Evolutionary conservation across 1,140 invertebrate genomes (phyloP).

Genomic region (Caenorhabditis latens): DNA sequence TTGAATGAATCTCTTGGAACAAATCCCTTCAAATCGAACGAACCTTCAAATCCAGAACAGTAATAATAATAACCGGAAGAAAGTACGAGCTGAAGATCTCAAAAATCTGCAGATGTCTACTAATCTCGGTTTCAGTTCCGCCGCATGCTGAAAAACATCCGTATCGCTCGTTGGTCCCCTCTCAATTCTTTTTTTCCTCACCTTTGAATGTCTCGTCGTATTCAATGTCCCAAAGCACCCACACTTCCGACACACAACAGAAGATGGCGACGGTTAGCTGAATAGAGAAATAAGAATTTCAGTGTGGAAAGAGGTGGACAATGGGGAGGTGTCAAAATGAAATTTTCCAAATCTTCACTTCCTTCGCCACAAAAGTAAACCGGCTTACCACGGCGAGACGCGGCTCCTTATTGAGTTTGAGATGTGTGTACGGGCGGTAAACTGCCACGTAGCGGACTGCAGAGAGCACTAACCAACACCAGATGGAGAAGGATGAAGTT

Average conservation of each 20-base stretch:
- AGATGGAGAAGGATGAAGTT: constrained; percentile 65
- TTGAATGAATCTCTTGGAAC: no score
- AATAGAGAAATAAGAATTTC: not conserved
- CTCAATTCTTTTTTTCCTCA: not conserved
- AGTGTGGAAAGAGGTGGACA: not conserved
- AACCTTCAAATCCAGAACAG: constrained; percentile 70
- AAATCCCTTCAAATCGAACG: not conserved
- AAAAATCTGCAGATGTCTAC: constrained; percentile 68
- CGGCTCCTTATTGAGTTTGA: constrained; percentile 64
- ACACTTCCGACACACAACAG: constrained; percentile 65
- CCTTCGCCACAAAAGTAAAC: not conserved
- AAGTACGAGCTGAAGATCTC: constrained; percentile 74
- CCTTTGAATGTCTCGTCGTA: constrained; percentile 65
- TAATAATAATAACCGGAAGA: constrained; percentile 72
- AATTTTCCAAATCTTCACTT: not conserved
- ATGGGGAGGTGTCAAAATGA: not conserved
- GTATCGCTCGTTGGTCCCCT: constrained; percentile 56
- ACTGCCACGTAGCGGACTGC: constrained; percentile 68
- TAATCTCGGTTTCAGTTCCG: constrained; percentile 46
- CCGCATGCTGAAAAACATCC: constrained; percentile 52
- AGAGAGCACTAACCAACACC: constrained; percentile 67
- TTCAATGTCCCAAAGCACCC: constrained; percentile 74
- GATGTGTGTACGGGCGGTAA: constrained; percentile 66
- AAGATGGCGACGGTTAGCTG: constrained; percentile 57
- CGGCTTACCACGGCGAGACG: constrained; percentile 62